These are phyloP conservation scores for Meda fulgida DNA, from an alignment of 2,797 vertebrate species.

Conservation along the genomic window DNA sequence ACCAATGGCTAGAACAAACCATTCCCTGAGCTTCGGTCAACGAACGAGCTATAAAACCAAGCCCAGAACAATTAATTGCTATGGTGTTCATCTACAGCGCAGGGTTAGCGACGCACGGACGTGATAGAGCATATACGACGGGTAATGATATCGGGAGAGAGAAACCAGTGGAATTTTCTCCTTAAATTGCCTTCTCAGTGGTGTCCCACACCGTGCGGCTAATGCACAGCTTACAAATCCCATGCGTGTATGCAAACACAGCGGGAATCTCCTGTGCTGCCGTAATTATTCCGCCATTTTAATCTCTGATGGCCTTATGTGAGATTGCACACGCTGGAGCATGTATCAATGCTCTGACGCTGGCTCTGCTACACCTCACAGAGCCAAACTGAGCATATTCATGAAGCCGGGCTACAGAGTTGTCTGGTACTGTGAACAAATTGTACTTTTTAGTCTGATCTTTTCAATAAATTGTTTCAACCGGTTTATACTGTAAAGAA, in stretches of 20 bases:
- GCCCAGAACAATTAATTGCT: conserved; percentile 70
- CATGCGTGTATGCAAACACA: conserved; percentile 60
- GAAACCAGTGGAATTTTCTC: conserved; percentile 57
- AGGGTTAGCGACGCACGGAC: conserved; percentile 41
- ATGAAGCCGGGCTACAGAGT: conserved; percentile 5
- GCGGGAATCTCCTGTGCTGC: conserved; percentile 51
- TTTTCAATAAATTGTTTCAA: not conserved
- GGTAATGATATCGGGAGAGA: conserved; percentile 60
- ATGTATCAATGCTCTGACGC: conserved; percentile 32
- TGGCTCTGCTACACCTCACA: conserved; percentile 20
- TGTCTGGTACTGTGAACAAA: conserved; percentile 2
- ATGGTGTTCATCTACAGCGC: conserved; percentile 59
- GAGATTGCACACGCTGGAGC: conserved; percentile 57
- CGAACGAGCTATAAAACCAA: conserved; percentile 66
- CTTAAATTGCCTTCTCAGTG: conserved; percentile 65
- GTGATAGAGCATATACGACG: conserved; percentile 59
- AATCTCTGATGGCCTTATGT: conserved; percentile 64
- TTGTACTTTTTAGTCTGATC: not conserved
- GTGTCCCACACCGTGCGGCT: conserved; percentile 57
- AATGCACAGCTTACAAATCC: conserved; percentile 63
- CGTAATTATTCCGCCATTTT: conserved; percentile 62
- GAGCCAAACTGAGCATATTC: conserved; percentile 48
- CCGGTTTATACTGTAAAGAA: not conserved
- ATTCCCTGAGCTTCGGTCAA: conserved; percentile 68
- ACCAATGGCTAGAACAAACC: conserved; percentile 76